phyloP scores from a whole-genome alignment of 2,113 vertebrate species.

The Pogona vitticeps region DNA sequence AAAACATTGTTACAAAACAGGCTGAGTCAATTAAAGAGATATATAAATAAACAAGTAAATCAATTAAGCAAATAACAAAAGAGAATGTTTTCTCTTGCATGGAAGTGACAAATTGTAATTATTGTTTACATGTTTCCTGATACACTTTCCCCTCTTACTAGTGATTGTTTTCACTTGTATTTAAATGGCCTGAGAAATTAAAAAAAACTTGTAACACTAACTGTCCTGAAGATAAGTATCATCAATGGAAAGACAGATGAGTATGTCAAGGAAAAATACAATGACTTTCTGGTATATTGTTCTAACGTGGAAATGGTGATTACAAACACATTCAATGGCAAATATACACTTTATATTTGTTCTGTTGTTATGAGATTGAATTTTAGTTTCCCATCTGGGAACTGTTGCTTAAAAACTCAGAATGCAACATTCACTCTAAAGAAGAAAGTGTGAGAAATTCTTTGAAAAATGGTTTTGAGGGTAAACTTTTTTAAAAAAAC shows the following conservation, averaged over 20 bases:
- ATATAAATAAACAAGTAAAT: conserved; percentile 38
- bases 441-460: neutral
- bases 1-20: conserved; percentile 57
- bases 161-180: conserved; percentile 36
- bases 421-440: neutral
- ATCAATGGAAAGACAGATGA: neutral
- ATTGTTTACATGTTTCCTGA: conserved; percentile 2
- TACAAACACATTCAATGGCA: neutral
- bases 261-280: neutral
- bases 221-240: neutral
- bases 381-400: neutral
- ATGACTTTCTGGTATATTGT: neutral
- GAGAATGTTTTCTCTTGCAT: conserved; percentile 43
- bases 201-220: neutral
- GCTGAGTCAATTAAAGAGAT: conserved; percentile 49
- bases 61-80: conserved; percentile 40
- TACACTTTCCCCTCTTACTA: neutral
- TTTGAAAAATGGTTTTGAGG: neutral
- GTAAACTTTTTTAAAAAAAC: no score
- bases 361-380: neutral
- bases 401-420: neutral
- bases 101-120: conserved; percentile 45
- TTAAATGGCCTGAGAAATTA: conserved; percentile 11
- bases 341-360: neutral
- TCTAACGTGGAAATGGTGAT: neutral